Evolutionary conservation across 2,797 vertebrate genomes (phyloP).

Genomic region (Platalea minor): DNA sequence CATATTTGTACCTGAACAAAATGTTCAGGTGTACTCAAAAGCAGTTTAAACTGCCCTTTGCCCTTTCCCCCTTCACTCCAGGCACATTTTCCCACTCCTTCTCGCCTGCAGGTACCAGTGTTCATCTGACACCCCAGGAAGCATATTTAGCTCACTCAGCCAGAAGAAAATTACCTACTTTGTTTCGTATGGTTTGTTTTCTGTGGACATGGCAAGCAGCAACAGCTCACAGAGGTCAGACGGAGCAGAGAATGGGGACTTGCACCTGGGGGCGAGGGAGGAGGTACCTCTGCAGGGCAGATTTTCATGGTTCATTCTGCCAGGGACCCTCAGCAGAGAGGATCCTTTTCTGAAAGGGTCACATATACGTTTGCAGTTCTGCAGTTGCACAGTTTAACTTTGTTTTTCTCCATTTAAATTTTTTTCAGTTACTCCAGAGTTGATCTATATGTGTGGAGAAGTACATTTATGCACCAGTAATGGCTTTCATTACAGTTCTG

Average conservation of each 20-base stretch:
- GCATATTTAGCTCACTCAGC: not conserved
- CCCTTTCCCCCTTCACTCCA: not conserved
- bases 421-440: not conserved
- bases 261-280: not conserved
- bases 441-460: not conserved
- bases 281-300: not conserved
- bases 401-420: not conserved
- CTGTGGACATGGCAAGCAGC: not conserved
- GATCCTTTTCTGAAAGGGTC: not conserved
- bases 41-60: not conserved
- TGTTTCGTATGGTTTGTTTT: not conserved
- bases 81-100: not conserved
- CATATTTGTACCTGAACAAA: not conserved
- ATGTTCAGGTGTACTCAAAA: not conserved
- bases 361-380: not conserved
- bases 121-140: not conserved
- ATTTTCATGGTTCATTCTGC: not conserved
- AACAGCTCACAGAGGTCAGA: not conserved
- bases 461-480: not conserved
- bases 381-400: not conserved
- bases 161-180: not conserved
- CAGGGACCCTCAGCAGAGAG: not conserved
- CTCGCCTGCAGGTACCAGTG: not conserved
- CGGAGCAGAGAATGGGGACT: not conserved
- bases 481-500: conserved; percentile 11